Conservation (phyloP, 2,113 vertebrate species). For the Petromus typicus region DNA sequence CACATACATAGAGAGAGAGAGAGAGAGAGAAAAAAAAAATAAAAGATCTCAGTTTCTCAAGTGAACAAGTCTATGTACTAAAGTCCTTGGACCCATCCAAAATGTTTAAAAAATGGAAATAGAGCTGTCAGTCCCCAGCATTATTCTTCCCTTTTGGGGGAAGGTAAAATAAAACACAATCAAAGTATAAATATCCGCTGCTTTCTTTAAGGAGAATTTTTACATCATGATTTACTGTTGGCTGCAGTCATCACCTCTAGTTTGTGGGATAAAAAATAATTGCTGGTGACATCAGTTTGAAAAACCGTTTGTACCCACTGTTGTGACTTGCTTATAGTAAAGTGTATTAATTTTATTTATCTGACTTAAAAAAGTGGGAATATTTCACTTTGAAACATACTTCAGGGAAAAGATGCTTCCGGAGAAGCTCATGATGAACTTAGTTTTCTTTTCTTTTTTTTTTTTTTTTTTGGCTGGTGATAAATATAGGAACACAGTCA, state of each 20-base stretch:
- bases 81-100: neutral
- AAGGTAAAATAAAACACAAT: neutral
- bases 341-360: constrained; percentile 29
- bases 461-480: neutral
- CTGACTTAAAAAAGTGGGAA: constrained; percentile 11
- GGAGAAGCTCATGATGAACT: neutral
- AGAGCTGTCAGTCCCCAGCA: neutral
- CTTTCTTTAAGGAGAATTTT: constrained; percentile 29
- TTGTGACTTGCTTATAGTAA: constrained; percentile 28
- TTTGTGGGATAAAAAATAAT: constrained; percentile 46
- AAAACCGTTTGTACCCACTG: neutral
- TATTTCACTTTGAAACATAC: constrained; percentile 52
- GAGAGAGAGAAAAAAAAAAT: too few relatives aligned
- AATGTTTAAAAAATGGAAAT: constrained; percentile 46
- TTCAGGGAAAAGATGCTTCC: neutral
- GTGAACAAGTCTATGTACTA: neutral
- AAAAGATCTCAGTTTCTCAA: constrained; percentile 13
- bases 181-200: constrained; percentile 12
- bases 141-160: neutral
- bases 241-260: neutral
- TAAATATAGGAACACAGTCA: neutral
- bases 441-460: constrained; percentile 16
- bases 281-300: neutral
- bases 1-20: neutral
- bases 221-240: constrained; percentile 22